Evolutionary conservation across 2,797 vertebrate genomes (phyloP), one percentile per base, ranked within the genome.

Genomic region (Poeciliopsis presidionis): DNA sequence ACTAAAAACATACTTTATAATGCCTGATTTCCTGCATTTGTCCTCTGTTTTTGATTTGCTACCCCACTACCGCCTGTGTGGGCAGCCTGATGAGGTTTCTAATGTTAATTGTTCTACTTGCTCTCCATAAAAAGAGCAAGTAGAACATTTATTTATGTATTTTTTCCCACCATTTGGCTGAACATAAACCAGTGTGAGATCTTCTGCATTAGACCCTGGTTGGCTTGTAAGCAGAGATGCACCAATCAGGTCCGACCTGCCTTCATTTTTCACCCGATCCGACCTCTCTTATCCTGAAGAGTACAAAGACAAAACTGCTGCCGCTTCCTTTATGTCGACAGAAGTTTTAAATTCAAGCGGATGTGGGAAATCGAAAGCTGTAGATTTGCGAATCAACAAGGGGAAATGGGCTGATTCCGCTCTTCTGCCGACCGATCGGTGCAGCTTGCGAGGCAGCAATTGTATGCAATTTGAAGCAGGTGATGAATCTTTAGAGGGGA

Each of bases 1-100:
- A 30, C 36, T 70, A 5, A n/a, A 70, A 16, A n/a, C 25, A 39
- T 67, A 5, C 63, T 67, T 41, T 11, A 9, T 25, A 67, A 41
- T 6, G 36, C 36, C 22, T 20, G 61, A 65, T 65, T 39, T 65
- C 4, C 3, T 36, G 33, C 25, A 25, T 67, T 67, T 67, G 25
- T 18, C 20, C 18, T 61, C 75, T 71, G 11, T 61, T 46, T 51
- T 49, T 22, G 33, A 75, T 84, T 75, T 69, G 77, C 79, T 72
- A 78, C 72, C 4, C 74, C 75, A 39, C 51, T 41, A 13, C 8
- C 3, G 36, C 39, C 18, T 39, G 63, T 65, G 3, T 20, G 0
- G 36, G 13, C 4, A 25, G 20, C 36, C 36, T 67, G 11, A 67
- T 67, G 20, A 39, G 33, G 61, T 65, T 36, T 22, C 9, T 36